Evolutionary conservation across 1,140 invertebrate genomes (phyloP).

Genomic region (Pogonomyrmex barbatus): DNA sequence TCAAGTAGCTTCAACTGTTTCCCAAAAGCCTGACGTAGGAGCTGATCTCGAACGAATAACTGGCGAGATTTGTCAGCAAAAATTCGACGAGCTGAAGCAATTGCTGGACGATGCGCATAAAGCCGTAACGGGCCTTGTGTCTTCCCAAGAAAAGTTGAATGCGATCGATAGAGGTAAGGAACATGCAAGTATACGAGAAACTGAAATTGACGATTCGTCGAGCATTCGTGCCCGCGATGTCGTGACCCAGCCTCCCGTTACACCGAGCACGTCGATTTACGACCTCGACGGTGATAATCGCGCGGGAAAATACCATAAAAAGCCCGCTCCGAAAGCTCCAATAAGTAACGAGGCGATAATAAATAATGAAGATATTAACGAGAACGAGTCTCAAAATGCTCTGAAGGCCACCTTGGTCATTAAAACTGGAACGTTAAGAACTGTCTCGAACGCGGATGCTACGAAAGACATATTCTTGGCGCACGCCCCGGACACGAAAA

Average conservation of each 20-base stretch:
- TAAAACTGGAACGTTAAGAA: conserved; percentile 81
- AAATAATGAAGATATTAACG: conserved; percentile 61
- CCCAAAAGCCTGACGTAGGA: background rate
- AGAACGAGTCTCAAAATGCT: conserved; percentile 71
- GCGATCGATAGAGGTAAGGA: background rate
- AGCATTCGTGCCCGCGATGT: background rate
- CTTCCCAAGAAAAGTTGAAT: conserved; percentile 72
- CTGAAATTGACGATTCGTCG: background rate
- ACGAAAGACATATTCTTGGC: conserved; percentile 75
- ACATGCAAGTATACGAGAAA: conserved; percentile 1
- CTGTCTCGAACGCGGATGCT: conserved; percentile 74
- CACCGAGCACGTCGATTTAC: conserved; percentile 68
- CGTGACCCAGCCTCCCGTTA: background rate
- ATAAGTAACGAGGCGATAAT: background rate
- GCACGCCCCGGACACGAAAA: conserved; percentile 54
- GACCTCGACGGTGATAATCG: conserved; percentile 75
- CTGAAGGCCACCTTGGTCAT: conserved; percentile 83
- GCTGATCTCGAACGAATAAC: conserved; percentile 53
- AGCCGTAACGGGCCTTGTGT: conserved; percentile 76
- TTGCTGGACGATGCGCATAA: conserved; percentile 77
- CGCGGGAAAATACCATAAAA: conserved; percentile 84
- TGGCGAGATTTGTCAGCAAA: conserved; percentile 76
- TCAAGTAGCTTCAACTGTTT: background rate
- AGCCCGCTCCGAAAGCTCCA: conserved; percentile 81
- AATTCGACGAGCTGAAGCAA: conserved; percentile 80